Percentiles rank a stretch among this genome's conserved stretches.
phyloP scores from a whole-genome alignment of 1,140 invertebrate species.

The Drosophila elegans region DNA sequence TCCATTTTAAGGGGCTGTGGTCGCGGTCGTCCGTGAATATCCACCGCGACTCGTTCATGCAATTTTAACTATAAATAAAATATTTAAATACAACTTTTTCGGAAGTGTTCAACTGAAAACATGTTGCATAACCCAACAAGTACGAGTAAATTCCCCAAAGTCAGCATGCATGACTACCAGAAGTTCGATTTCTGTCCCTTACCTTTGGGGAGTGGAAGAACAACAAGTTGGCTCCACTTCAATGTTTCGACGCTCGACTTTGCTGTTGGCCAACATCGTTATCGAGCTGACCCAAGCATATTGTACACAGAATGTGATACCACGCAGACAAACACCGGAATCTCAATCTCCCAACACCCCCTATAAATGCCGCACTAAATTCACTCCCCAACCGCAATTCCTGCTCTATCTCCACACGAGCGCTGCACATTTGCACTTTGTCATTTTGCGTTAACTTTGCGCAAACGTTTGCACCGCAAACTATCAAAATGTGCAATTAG shows the following conservation, averaged over 20 bases:
- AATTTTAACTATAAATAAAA: constrained; percentile 42
- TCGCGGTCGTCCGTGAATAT: constrained; percentile 13
- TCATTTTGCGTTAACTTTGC: constrained; percentile 52
- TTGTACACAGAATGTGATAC: constrained; percentile 47
- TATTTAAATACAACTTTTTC: constrained; percentile 6
- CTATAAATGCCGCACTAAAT: constrained; percentile 1
- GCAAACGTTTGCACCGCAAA: constrained; percentile 65
- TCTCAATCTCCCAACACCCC: not conserved
- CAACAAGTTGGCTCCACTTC: constrained; percentile 15
- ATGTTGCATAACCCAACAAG: constrained; percentile 25
- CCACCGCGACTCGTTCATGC: constrained; percentile 23
- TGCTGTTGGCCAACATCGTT: constrained; percentile 24
- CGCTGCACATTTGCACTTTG: constrained; percentile 52
- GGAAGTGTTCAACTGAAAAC: constrained; percentile 7
- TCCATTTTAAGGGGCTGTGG: constrained; percentile 21
- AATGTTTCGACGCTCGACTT: constrained; percentile 11
- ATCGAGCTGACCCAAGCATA: constrained; percentile 41
- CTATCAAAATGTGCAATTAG: constrained; percentile 72
- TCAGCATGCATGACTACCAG: constrained; percentile 19
- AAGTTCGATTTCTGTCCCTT: constrained; percentile 24
- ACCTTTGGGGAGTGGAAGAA: constrained; percentile 8
- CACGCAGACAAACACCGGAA: constrained; percentile 19
- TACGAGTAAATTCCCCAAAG: constrained; percentile 15
- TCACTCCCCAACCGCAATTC: constrained; percentile 17
- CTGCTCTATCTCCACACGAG: constrained; percentile 37